Evolutionary conservation across 2,888 invertebrate genomes (phyloP).

Genomic region (Unio delphinus): DNA sequence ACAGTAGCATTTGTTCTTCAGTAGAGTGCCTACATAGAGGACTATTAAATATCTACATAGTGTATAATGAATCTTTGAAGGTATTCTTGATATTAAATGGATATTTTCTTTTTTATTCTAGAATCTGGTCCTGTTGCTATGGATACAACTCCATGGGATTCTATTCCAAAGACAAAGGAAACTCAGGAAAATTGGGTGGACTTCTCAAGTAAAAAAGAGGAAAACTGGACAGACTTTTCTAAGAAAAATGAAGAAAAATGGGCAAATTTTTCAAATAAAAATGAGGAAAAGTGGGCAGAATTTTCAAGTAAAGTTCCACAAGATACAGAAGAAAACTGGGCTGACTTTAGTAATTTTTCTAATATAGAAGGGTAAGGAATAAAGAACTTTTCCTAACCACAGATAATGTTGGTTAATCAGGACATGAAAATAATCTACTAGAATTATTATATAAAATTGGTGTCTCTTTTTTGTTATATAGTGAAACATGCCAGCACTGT

Average conservation of each 20-base stretch:
- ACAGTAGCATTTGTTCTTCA: too few relatives aligned
- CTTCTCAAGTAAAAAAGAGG: slow-evolving; percentile 49
- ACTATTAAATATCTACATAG: too few relatives aligned
- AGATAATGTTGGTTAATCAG: too few relatives aligned
- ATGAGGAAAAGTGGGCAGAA: slow-evolving; percentile 46
- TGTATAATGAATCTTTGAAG: too few relatives aligned
- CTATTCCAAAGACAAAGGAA: slow-evolving; percentile 16
- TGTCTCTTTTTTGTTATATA: too few relatives aligned
- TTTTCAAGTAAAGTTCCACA: slow-evolving; percentile 17
- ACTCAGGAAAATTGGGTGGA: slow-evolving; percentile 59
- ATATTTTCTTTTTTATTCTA: slow-evolving; percentile 13
- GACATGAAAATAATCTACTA: too few relatives aligned
- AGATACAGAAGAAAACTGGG: slow-evolving; percentile 34
- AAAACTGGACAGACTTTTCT: slow-evolving; percentile 45
- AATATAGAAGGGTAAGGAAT: slow-evolving; percentile 32
- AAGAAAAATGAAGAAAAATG: slow-evolving; percentile 42
- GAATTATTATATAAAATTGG: too few relatives aligned
- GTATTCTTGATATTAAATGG: too few relatives aligned
- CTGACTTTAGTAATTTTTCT: slow-evolving; percentile 46
- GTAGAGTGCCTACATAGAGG: too few relatives aligned
- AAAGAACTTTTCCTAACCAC: too few relatives aligned
- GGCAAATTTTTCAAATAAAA: slow-evolving; percentile 61
- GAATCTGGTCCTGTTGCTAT: slow-evolving; percentile 66
- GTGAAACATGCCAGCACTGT: too few relatives aligned
- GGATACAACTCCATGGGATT: slow-evolving; percentile 71